Conservation (phyloP, 1,140 invertebrate species). For the Leptopilina clavipes region DNA sequence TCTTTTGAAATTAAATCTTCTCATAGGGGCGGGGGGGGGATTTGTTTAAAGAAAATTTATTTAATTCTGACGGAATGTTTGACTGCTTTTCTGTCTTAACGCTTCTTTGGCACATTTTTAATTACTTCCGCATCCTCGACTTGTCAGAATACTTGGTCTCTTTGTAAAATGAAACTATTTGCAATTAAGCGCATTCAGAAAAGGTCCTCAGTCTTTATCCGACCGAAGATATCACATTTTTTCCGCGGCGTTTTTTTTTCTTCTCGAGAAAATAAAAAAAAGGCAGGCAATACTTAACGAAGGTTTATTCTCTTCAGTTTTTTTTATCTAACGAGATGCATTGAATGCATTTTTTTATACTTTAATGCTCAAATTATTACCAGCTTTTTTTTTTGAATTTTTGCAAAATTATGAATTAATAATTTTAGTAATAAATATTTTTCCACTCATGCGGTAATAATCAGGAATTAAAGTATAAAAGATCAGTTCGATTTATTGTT, state of each 20-base stretch:
- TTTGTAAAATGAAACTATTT: slow-evolving; percentile 56
- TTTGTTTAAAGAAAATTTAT: not conserved
- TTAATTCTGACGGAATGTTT: not conserved
- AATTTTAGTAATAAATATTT: too few relatives aligned
- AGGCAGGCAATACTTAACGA: not conserved
- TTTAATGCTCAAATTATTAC: not conserved
- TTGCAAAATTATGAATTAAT: too few relatives aligned
- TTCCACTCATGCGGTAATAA: too few relatives aligned
- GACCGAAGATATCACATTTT: not conserved
- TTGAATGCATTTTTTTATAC: not conserved
- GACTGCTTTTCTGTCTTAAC: slow-evolving; percentile 37
- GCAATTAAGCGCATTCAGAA: slow-evolving; percentile 62
- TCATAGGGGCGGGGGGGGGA: too few relatives aligned
- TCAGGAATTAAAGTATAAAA: too few relatives aligned
- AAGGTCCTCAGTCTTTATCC: slow-evolving; percentile 44
- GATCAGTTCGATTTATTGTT: too few relatives aligned
- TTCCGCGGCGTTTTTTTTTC: not conserved
- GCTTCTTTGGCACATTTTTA: slow-evolving; percentile 57
- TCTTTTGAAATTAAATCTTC: too few relatives aligned
- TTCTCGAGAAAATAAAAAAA: not conserved
- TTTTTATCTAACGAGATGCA: not conserved
- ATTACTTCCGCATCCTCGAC: slow-evolving; percentile 61
- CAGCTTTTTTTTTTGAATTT: too few relatives aligned
- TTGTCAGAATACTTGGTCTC: slow-evolving; percentile 45
- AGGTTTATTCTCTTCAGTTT: not conserved